Percentiles rank a stretch among this genome's conserved stretches.
phyloP scores from a whole-genome alignment of 2,797 vertebrate species.

The Spondyliosoma cantharus region DNA sequence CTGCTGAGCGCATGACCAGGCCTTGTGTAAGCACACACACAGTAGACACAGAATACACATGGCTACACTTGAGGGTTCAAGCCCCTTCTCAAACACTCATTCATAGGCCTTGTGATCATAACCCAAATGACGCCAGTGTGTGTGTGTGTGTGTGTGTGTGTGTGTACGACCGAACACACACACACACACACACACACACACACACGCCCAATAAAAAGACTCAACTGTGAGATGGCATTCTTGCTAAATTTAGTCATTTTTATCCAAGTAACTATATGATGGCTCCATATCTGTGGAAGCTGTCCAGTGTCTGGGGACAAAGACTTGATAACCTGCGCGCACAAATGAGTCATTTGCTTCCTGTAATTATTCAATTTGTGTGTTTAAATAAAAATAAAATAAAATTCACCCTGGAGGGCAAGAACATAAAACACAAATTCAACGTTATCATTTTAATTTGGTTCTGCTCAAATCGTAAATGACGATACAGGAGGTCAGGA shows the following conservation, averaged over 20 bases:
- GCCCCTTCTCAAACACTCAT: constrained; percentile 48
- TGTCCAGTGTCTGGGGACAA: background rate
- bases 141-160: constrained; percentile 26
- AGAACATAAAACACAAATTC: constrained; percentile 10
- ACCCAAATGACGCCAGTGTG: constrained; percentile 45
- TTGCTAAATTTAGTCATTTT: constrained; percentile 8
- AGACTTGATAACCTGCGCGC: background rate
- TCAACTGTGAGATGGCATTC: constrained; percentile 24
- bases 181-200: constrained; percentile 15
- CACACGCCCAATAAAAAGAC: constrained; percentile 37
- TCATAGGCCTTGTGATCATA: constrained; percentile 78
- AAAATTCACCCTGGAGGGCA: background rate
- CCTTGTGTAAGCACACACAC: constrained; percentile 50
- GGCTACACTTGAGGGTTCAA: constrained; percentile 56
- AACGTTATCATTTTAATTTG: constrained; percentile 60
- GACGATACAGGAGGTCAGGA: constrained; percentile 46
- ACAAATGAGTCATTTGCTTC: constrained; percentile 22
- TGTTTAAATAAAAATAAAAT: background rate
- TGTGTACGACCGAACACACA: no score
- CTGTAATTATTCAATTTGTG: background rate
- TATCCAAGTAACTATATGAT: background rate
- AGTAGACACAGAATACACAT: constrained; percentile 40
- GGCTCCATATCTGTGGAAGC: constrained; percentile 3
- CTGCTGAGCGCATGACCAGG: constrained; percentile 72
- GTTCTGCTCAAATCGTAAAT: constrained; percentile 47